Conservation (phyloP, 92 coral and sea anemone species). For the Heliopora coerulea region DNA sequence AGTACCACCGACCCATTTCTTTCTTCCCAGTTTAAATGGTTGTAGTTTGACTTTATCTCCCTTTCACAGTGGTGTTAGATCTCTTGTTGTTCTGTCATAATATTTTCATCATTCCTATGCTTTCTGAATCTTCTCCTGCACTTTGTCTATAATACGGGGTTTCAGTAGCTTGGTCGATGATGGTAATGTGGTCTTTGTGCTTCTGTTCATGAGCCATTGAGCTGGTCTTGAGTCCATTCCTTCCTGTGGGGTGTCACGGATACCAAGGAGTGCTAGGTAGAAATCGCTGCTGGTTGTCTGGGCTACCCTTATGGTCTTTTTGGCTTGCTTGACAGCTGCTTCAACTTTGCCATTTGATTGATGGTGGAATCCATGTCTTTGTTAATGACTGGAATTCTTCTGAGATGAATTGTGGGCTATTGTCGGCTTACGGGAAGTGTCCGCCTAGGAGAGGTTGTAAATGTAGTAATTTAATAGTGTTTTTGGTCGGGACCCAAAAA, state of each 20-base stretch:
- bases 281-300: constrained; percentile 11
- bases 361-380: background rate
- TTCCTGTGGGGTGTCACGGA: constrained; percentile 30
- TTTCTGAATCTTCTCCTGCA: background rate
- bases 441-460: no score
- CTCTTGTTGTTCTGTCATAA: background rate
- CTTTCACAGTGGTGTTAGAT: background rate
- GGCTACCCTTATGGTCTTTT: constrained; percentile 10
- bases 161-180: background rate
- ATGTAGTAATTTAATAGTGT: no score
- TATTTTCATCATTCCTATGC: constrained; percentile 4
- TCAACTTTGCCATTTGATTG: constrained; percentile 41
- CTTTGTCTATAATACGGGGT: background rate
- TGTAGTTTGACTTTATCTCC: background rate
- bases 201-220: constrained; percentile 28
- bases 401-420: constrained; percentile 6
- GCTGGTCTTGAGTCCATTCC: constrained; percentile 35
- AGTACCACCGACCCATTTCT: background rate
- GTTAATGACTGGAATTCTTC: background rate
- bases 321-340: constrained; percentile 40
- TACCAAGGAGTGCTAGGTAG: constrained; percentile 14
- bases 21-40: background rate
- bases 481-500: no score
- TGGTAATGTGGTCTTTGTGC: constrained; percentile 29
- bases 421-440: no score